Base-by-base conservation (phyloP, 2,113 vertebrate species). In the Cryptotis parvus region DNA sequence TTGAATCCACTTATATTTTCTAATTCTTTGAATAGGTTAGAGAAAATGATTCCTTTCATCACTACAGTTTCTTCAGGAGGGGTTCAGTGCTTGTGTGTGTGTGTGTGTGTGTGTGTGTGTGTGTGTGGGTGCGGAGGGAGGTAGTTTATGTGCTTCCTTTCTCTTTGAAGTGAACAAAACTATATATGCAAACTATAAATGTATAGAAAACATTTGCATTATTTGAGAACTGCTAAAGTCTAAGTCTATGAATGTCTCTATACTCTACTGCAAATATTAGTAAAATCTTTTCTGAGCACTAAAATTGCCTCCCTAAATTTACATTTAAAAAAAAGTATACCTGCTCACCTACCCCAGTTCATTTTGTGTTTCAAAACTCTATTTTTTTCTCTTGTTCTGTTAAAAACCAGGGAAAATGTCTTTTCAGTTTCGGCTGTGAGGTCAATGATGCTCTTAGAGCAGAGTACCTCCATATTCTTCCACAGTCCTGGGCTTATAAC, bases 181-280 rank as follows among this genome's bases (percentile, higher is more conserved):
- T n/a, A n/a, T n/a, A n/a, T n/a, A n/a, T n/a, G n/a, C n/a, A n/a
- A n/a, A n/a, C n/a, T n/a, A n/a, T n/a, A n/a, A n/a, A 91, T 39
- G 89, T 74, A 43, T 92, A 84, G 73, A 61, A 92, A 95, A 85
- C 55, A 35, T 24, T 87, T 55, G 81, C 0, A 0, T 94, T 96
- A 86, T 91, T 93, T 75, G 72, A 84, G 86, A 86, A 89, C 43
- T 91, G 92, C 87, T 87, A 95, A 66, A 35, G 91, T 83, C 41
- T 88, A 89, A 89, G n/a, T 94, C 92, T 96, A 86, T 41, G 35
- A 96, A 91, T 95, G 92, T 94, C 88, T 92, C 68, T 88, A 89
- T 95, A 55, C 45, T 65, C 88, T 93, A 96, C 92, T 92, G 84
- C 68, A 92, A 74, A 96, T 94, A 91, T 95, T 94, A 95, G 84